Evolutionary conservation across 1,140 invertebrate species (phyloP), one percentile per base, ranked within the genome.

Genomic region (Heliconius melpomene): DNA sequence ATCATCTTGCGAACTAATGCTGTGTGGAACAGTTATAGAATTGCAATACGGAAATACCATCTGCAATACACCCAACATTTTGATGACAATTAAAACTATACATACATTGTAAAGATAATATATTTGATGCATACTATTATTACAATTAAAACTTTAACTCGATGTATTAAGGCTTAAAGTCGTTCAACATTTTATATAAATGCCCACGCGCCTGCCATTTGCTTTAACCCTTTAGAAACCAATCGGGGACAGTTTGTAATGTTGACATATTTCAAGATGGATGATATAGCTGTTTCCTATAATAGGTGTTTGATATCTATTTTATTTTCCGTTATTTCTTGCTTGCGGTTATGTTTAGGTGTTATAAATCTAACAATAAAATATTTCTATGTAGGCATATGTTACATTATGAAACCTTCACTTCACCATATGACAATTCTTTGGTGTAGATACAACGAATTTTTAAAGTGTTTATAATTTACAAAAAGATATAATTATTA

Each of bases 181-280:
- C 23, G 60, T 16, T 66, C 26, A 66, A 11, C 26, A 5, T 5
- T 20, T 52, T 20, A n/a, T 26, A 13, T 26, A 66, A 74, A 74
- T 74, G 73, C 73, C 73, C 73, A 74, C 73, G 73, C 73, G 73
- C 73, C 73, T 74, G 40, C 23, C 23, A 66, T 74, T 72, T 60
- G 38, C 52, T 32, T 72, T 82, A 85, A 87, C 85, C 82, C 84
- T 85, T 85, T 79, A 74, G 78, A 60, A 57, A 66, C 20, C 26
- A 54, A 66, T 79, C 80, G 80, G 74, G 75, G 79, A 80, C 82
- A 77, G 74, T 84, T 83, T 83, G 84, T 85, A 73, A 80, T 85
- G 84, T 84, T 83, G 84, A 86, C 82, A 79, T 79, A 78, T 83
- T 81, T 38, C 70, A 75, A 84, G 85, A 86, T 85, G 73, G 84